Evolutionary conservation across 2,797 vertebrate genomes (phyloP), one percentile per base, ranked within the genome.

Genomic region (Semaprochilodus insignis): DNA sequence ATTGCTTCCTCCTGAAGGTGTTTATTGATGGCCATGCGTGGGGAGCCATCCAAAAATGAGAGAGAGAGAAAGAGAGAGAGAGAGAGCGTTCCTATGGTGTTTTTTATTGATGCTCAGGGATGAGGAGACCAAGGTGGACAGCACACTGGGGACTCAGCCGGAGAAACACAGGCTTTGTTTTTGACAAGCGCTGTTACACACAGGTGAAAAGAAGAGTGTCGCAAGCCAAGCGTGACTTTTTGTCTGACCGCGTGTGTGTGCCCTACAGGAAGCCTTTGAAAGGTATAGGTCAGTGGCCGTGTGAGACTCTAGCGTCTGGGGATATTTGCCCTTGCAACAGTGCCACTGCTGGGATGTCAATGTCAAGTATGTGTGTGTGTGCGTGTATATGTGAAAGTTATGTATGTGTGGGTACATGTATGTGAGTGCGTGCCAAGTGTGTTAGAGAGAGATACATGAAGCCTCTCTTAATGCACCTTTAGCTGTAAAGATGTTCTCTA

Each of bases 191-290:
- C 71, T 25, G 57, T 65, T 77, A 81, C 72, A 73, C 59, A 57
- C 79, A 81, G 75, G 83, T 81, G 31, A 78, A 40, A 44, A 25
- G 62, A 63, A 23, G 78, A 73, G 79, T 34, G 72, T 73, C 66
- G 52, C 79, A 81, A 85, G 54, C 69, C 75, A 78, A 74, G 83
- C 55, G 62, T 73, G 73, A 74, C 83, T 62, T 67, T 74, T 59
- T 60, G 73, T 74, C 51, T 74, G 73, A 55, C 51, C 2, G 55
- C 25, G 31, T 74, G 34, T 74, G 15, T 27, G 16, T 36, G 31
- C 73, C 73, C 73, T 59, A 40, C 73, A n/a, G 52, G 54, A 59
- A 60, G 73, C 44, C 73, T 60, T 60, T 17, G 11, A 75, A 54
- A 59, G 31, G 73, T 44, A 44, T 60, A 57, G 73, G 73, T 75